Base-by-base conservation (phyloP, 2,113 vertebrate genomes). In the Gymnorhina tibicen region DNA sequence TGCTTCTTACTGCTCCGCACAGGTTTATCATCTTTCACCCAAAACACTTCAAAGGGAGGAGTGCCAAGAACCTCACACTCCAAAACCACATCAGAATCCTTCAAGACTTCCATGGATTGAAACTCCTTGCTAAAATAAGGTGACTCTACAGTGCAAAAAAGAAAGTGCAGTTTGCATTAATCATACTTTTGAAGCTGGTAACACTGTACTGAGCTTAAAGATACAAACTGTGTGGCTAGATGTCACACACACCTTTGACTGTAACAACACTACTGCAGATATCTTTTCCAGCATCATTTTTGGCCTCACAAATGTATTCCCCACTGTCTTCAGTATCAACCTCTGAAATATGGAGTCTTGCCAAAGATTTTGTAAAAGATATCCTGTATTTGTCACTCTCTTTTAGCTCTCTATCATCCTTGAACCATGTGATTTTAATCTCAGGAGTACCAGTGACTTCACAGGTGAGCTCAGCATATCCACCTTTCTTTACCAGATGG, bases 201-300 rank as follows among this genome's bases (percentile, higher is more conserved):
- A 74, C 78, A 70, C 9, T 37, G 13, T 13, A 67, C 41, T 50
- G 55, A 85, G 30, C 44, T 95, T 85, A 49, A 77, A 87, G 67
- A 64, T 28, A 70, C 32, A 87, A 76, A 69, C 56, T 87, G 22
- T 5, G 27, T 56, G 20, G 32, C 26, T 69, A 49, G 30, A 42
- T 50, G 28, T 53, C 84, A 97, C 98, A 98, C 99, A 94, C 96
- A 99, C 99, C 99, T 99, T 99, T 99, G 95, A 99, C 97, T 93
- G 98, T 98, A 35, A 99, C 94, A 88, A 99, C 83, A 59, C 98
- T 98, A 97, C 98, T 98, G 97, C 99, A 99, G 94, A 98, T 98
- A 82, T 99, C 99, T 94, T 97, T 99, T 81, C 99, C 99, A 83
- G 99, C 99, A 58, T 99, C 99, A n/a, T 99, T 99, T 96, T 98